phyloP scores from a whole-genome alignment of 2,113 vertebrate species.

The Epinephelus cyanopodus region DNA sequence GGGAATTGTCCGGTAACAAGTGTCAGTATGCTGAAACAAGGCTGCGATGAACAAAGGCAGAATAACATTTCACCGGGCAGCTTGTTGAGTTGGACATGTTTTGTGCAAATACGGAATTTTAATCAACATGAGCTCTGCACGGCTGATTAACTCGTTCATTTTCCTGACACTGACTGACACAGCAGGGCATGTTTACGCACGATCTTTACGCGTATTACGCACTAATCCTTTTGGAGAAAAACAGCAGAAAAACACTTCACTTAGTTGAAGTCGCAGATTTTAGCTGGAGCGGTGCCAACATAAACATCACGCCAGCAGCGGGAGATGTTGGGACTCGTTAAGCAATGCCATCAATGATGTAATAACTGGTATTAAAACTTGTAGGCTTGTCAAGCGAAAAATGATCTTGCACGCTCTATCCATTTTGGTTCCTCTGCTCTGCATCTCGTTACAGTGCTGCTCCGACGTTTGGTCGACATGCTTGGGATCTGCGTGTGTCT shows the following conservation, averaged over 20 bases:
- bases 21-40: conserved; percentile 27
- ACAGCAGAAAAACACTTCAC: conserved; percentile 74
- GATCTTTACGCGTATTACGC: conserved; percentile 77
- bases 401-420: conserved; percentile 63
- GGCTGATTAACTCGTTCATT: conserved; percentile 45
- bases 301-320: conserved; percentile 77
- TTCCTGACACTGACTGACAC: conserved; percentile 53
- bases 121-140: conserved; percentile 33
- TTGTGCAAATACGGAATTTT: conserved; percentile 12
- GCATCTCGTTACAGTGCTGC: conserved; percentile 60
- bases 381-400: conserved; percentile 74
- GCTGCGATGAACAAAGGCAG: background rate
- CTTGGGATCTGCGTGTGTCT: conserved; percentile 89
- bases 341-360: conserved; percentile 83
- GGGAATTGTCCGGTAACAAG: conserved; percentile 40
- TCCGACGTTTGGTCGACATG: conserved; percentile 88
- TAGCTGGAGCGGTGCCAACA: conserved; percentile 78
- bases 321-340: conserved; percentile 84
- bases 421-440: conserved; percentile 47
- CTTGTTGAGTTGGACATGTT: conserved; percentile 18
- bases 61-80: background rate
- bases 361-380: conserved; percentile 83
- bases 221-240: conserved; percentile 71
- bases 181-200: conserved; percentile 73
- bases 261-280: conserved; percentile 74